Base-by-base conservation (phyloP, 2,113 vertebrate genomes). In the Chionomys nivalis region DNA sequence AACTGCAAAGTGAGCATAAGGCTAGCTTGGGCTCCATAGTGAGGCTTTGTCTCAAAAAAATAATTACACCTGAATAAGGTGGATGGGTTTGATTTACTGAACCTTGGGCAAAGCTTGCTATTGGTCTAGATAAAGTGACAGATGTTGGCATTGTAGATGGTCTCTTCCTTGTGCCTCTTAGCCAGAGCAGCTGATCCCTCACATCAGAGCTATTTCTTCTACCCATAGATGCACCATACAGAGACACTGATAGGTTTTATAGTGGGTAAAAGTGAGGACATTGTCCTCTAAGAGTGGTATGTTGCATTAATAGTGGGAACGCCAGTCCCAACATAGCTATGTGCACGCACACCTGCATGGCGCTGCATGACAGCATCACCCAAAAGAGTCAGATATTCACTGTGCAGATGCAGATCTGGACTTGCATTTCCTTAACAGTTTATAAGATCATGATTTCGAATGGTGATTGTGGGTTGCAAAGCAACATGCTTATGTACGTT, bases 341-440 rank as follows among this genome's bases (percentile, higher is more conserved):
- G 8, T 39, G 0, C 4, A 0, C 36, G 21, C 19, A 42, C 1
- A 0, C 6, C n/a, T 88, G 1, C 36, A 28, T 26, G 31, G 2
- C 12, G 6, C 52, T 82, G 16, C 7, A 23, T 63, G 24, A 65
- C 58, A 63, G 55, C 39, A 65, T 75, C 49, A 70, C 26, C 72
- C 31, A 0, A 42, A 68, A 47, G 28, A 79, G 39, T 87, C 75
- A 52, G 47, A 21, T 23, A 87, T 39, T 49, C n/a, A 39, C 42
- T 39, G 31, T 26, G 19, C 12, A 1, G 1, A 8, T 14, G 0
- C 11, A 86, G 11, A 9, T 77, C 65, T 76, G 6, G n/a, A 47
- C 65, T 36, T 76, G n/a, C 17, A 39, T 76, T 12, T 72, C 17
- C 55, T 31, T 19, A 21, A 16, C 14, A 24, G 39, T n/a, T 94